phyloP scores from a whole-genome alignment of 2,113 vertebrate genomes.

The Apistogramma diplotaenia region DNA sequence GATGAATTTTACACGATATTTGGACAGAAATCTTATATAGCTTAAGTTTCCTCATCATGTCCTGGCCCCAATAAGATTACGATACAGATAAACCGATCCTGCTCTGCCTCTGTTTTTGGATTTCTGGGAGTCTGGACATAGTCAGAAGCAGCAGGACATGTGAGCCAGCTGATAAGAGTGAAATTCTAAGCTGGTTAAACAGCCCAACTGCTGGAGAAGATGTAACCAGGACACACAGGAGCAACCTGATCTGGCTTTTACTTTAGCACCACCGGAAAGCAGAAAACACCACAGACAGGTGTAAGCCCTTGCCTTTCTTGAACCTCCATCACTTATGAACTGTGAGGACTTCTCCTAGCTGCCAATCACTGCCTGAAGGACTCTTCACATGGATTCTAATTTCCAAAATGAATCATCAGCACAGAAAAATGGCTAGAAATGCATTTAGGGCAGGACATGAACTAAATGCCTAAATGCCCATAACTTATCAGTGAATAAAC shows the following conservation, averaged over 20 bases:
- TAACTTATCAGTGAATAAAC: not conserved
- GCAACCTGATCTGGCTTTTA: constrained; percentile 63
- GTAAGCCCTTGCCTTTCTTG: constrained; percentile 31
- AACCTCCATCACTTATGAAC: constrained; percentile 44
- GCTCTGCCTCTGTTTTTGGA: not conserved
- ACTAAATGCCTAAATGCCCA: no score
- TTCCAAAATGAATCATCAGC: not conserved
- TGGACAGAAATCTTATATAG: not conserved
- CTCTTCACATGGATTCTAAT: not conserved
- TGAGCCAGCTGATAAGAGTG: constrained; percentile 69
- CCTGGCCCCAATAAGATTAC: constrained; percentile 32
- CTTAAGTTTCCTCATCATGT: constrained; percentile 19
- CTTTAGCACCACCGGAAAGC: constrained; percentile 28
- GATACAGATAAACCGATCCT: constrained; percentile 35
- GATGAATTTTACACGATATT: not conserved
- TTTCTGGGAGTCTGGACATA: constrained; percentile 26
- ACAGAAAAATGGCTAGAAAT: not conserved
- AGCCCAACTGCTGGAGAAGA: constrained; percentile 37
- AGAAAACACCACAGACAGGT: constrained; percentile 36
- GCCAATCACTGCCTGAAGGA: constrained; percentile 9
- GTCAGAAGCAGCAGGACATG: constrained; percentile 51
- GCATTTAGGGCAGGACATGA: not conserved
- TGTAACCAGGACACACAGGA: constrained; percentile 24
- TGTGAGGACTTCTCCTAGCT: constrained; percentile 14
- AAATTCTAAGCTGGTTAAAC: constrained; percentile 66